Base-by-base conservation (phyloP, 2,888 invertebrate species). In the Caenorhabditis afra region DNA sequence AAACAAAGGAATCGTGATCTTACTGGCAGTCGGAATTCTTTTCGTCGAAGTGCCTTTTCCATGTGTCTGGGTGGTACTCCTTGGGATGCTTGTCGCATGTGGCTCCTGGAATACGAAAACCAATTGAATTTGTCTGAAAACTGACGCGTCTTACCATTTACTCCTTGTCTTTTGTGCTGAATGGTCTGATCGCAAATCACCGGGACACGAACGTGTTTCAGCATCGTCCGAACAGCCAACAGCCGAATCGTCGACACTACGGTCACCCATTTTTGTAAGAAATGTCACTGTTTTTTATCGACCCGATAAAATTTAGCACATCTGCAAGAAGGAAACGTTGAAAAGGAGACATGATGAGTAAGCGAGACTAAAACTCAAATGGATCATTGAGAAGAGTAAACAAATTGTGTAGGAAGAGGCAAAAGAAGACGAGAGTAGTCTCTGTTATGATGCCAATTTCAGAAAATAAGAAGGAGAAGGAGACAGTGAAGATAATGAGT, bases 151-250 rank as follows among this genome's bases (percentile, higher is more conserved):
- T 65, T 35, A 82, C 81, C 83, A 81, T 82, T 82, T 82, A 53
- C 53, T 73, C 37, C 75, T 58, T 16, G 76, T 59, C 53, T 49
- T 64, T 37, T 66, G 50, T 16, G 81, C 76, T 44, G 79, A 75
- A 39, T 68, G 61, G 45, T 75, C 62, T 29, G 80, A 80, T 49
- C 85, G 76, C 62, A 88, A 66, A 49, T 88, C 88, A 23, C 88
- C 88, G 59, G 88, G 88, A 65, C 87, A 88, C n/a, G 86, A 86
- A 44, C 87, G 78, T 18, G 88, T 88, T 74, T 88, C 87, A 16
- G 88, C 88, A 35, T 83, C 77, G 22, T 73, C 81, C 22, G 75
- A 71, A 52, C 66, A 59, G 23, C 68, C 73, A 45, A 61, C 81
- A 14, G 65, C 66, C 14, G 66, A 50, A n/a, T 73, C 70, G 62